Evolutionary conservation across 2,113 vertebrate genomes (phyloP).

Genomic region (Oncorhynchus gorbuscha): DNA sequence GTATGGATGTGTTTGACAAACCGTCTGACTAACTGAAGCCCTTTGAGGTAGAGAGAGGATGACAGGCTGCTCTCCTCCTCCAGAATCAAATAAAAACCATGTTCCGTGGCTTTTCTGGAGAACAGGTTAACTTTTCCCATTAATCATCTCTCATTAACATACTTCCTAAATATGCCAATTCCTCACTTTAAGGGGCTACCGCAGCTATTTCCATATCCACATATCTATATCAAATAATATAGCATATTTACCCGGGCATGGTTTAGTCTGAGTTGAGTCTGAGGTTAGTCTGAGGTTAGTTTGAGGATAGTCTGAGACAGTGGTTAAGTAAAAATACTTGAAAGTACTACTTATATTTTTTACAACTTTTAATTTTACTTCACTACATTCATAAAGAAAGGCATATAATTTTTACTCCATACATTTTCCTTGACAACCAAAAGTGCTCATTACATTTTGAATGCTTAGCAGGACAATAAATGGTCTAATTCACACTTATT

Average conservation of each 20-base stretch:
- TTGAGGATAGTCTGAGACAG: neutral
- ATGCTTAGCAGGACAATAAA: too few relatives aligned
- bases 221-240: constrained; percentile 18
- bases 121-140: constrained; percentile 50
- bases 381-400: too few relatives aligned
- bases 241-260: constrained; percentile 17
- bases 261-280: neutral
- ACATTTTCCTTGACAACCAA: too few relatives aligned
- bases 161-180: constrained; percentile 51
- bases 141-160: constrained; percentile 60
- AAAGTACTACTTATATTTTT: too few relatives aligned
- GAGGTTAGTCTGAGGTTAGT: too few relatives aligned
- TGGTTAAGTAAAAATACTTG: too few relatives aligned
- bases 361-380: too few relatives aligned
- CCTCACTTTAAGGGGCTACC: constrained; percentile 38
- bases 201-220: constrained; percentile 22
- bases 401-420: too few relatives aligned
- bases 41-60: constrained; percentile 15
- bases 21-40: constrained; percentile 25
- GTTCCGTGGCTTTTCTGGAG: constrained; percentile 38
- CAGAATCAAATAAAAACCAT: constrained; percentile 64
- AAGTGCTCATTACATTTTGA: too few relatives aligned
- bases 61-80: constrained; percentile 32
- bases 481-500: too few relatives aligned
- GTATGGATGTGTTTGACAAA: constrained; percentile 16